Conservation (phyloP, 1,140 invertebrate species). For the Neodiprion pinetum region DNA sequence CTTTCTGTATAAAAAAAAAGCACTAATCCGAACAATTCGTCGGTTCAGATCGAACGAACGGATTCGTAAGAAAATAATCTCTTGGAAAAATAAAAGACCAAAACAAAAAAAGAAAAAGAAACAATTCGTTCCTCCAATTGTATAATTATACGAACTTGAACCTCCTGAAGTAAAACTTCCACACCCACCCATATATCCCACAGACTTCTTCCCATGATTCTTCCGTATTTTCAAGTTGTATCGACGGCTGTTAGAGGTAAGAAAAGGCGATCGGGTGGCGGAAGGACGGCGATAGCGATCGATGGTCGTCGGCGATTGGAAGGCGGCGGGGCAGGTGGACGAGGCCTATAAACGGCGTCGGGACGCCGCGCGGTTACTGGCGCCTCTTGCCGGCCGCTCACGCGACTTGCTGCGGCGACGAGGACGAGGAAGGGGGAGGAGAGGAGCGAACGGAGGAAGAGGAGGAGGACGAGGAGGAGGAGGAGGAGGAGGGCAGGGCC, state of each 20-base stretch:
- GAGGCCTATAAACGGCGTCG: conserved; percentile 2
- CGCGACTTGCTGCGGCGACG: not conserved
- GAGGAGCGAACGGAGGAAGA: conserved; percentile 1
- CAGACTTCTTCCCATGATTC: too few relatives aligned
- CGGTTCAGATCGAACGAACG: too few relatives aligned
- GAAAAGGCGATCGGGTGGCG: not conserved
- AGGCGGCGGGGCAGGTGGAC: not conserved
- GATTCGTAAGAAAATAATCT: too few relatives aligned
- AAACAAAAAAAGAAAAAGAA: too few relatives aligned
- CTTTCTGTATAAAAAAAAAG: too few relatives aligned
- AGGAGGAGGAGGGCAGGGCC: not conserved
- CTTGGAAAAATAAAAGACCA: too few relatives aligned
- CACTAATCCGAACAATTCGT: too few relatives aligned
- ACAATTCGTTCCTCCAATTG: too few relatives aligned
- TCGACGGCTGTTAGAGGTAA: not conserved
- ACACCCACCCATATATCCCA: too few relatives aligned
- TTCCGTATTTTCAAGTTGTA: too few relatives aligned
- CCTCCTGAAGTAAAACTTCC: too few relatives aligned
- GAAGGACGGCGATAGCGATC: not conserved
- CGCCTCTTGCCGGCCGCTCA: conserved; percentile 3
- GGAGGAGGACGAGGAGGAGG: conserved; percentile 10
- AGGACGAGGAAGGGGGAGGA: conserved; percentile 3
- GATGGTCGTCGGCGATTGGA: not conserved
- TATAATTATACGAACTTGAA: too few relatives aligned
- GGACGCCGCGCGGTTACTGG: not conserved